These are phyloP conservation scores for Drosophila stalkeri DNA, from an alignment of 2,888 invertebrate species.

Conservation along the genomic window DNA sequence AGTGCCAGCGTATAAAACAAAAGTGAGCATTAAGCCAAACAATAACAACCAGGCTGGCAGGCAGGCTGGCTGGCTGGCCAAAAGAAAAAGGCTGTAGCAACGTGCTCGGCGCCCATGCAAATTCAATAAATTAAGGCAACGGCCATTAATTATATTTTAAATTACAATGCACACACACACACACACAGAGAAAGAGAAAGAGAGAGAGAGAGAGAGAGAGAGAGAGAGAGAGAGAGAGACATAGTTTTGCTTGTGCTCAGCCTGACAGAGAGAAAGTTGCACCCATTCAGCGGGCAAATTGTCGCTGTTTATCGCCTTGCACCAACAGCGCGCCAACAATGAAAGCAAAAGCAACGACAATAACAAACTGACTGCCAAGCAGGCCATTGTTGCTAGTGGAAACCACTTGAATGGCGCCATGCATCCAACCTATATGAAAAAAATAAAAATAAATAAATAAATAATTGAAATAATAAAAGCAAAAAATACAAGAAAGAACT, in stretches of 20 bases:
- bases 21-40: constrained; percentile 66
- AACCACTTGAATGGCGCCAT: constrained; percentile 66
- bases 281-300: constrained; percentile 77
- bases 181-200: constrained; percentile 1
- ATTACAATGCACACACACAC: constrained; percentile 69
- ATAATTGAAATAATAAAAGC: background rate
- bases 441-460: constrained; percentile 26
- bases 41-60: constrained; percentile 40
- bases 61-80: background rate
- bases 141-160: constrained; percentile 81
- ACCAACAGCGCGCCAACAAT: constrained; percentile 54
- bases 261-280: constrained; percentile 63
- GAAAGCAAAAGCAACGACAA: constrained; percentile 32
- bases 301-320: constrained; percentile 80
- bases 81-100: constrained; percentile 52
- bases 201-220: constrained; percentile 42
- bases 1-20: constrained; percentile 41
- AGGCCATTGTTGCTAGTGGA: constrained; percentile 56
- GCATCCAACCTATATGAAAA: constrained; percentile 50
- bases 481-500: constrained; percentile 40
- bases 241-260: constrained; percentile 30
- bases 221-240: constrained; percentile 15
- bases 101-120: constrained; percentile 63
- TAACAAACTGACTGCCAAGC: constrained; percentile 32
- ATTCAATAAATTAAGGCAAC: constrained; percentile 80